These are phyloP conservation scores for Brachyistius frenatus DNA, from an alignment of 2,113 vertebrate species.

Conservation along the genomic window DNA sequence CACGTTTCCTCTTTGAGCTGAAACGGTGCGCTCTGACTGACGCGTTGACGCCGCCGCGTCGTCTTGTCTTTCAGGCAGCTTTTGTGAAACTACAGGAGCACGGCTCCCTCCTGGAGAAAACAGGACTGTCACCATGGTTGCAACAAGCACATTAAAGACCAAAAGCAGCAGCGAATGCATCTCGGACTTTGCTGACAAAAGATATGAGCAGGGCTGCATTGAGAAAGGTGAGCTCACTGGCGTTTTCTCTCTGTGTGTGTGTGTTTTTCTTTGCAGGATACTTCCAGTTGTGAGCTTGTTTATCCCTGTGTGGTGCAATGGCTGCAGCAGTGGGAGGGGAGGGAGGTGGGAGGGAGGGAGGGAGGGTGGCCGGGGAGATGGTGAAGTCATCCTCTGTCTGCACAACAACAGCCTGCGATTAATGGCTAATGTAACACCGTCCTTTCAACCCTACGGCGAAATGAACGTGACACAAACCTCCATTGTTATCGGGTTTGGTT, in stretches of 20 bases:
- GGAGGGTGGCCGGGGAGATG: conserved; percentile 32
- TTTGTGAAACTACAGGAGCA: conserved; percentile 9
- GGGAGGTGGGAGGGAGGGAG: conserved; percentile 36
- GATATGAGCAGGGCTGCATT: conserved; percentile 76
- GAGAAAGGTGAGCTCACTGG: conserved; percentile 81
- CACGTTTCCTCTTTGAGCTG: not conserved
- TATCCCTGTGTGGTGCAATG: conserved; percentile 68
- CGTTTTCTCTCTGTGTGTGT: not conserved
- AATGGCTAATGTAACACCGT: not conserved
- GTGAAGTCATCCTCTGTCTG: conserved; percentile 79
- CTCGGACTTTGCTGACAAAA: conserved; percentile 70
- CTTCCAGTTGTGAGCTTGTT: conserved; percentile 68
- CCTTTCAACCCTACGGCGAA: not conserved
- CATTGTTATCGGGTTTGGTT: not conserved
- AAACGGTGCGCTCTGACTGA: not conserved
- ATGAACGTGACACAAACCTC: not conserved
- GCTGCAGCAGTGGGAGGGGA: conserved; percentile 64
- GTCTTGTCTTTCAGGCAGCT: conserved; percentile 27
- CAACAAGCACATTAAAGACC: conserved; percentile 80
- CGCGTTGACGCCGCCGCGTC: conserved; percentile 5
- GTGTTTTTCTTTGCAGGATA: conserved; percentile 22
- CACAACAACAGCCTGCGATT: conserved; percentile 20
- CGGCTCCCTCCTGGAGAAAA: conserved; percentile 4
- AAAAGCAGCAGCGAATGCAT: conserved; percentile 76
- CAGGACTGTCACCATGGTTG: conserved; percentile 73